Evolutionary conservation across 2,113 vertebrate genomes (phyloP).

Genomic region (Pyxicephalus adspersus): DNA sequence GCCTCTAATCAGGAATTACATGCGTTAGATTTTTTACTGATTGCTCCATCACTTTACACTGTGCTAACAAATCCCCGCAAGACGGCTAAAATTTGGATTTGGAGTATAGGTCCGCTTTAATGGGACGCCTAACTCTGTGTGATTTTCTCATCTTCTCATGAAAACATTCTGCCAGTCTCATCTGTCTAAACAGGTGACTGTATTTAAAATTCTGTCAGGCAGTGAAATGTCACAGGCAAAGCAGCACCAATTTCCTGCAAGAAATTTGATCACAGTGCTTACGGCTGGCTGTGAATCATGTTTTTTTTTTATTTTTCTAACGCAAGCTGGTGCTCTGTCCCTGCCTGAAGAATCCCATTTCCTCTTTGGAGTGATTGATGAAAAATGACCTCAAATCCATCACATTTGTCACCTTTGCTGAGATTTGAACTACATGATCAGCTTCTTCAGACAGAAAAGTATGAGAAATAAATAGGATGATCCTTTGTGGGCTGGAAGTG

Average conservation of each 20-base stretch:
- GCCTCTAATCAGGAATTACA: no score
- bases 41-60: no score
- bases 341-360: slow-evolving; percentile 50
- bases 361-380: slow-evolving; percentile 47
- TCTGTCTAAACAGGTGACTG: slow-evolving; percentile 42
- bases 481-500: slow-evolving; percentile 46
- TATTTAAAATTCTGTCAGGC: slow-evolving; percentile 48
- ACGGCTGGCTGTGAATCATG: slow-evolving; percentile 48
- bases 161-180: slow-evolving; percentile 24
- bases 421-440: slow-evolving; percentile 55
- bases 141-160: slow-evolving; percentile 1
- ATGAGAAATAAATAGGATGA: slow-evolving; percentile 57
- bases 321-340: not conserved
- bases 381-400: slow-evolving; percentile 56
- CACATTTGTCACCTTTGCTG: slow-evolving; percentile 55
- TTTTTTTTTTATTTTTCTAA: slow-evolving; percentile 22
- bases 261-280: slow-evolving; percentile 50
- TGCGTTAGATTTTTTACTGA: no score
- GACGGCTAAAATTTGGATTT: no score
- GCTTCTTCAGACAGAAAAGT: slow-evolving; percentile 54
- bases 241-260: slow-evolving; percentile 52
- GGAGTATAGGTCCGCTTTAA: not conserved
- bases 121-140: not conserved
- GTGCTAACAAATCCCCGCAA: no score
- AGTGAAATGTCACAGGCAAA: slow-evolving; percentile 43